Base-by-base conservation (phyloP, 2,888 invertebrate genomes). In the Drosophila basisetae region DNA sequence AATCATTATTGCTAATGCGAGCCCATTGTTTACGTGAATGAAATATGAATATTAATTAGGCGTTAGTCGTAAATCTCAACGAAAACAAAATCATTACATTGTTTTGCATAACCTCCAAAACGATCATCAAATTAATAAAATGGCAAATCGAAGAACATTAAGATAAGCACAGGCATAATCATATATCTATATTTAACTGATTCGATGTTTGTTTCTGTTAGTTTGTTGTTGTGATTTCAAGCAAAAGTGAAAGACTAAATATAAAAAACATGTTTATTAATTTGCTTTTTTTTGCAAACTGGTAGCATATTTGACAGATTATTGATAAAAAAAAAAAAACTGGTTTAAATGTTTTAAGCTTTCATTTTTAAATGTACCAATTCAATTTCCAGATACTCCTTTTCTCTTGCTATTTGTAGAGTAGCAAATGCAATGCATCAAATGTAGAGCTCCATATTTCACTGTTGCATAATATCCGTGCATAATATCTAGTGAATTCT, bases 31-130 rank as follows among this genome's bases (percentile, higher is more conserved):
- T 54, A 9, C 18, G 1, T 16, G 31, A 31, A 22, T 41, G 11
- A 54, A 41, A 49, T 65, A 59, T 72, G 58, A 65, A 72, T 73
- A 54, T 65, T 65, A 49, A 59, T 53, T 11, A n/a, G 6, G 11
- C 13, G 5, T 22, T 10, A 1, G n/a, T 43, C 63, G 35, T 50
- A 33, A 55, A 61, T 70, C 54, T 60, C 7, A 0, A 25, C 39
- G 35, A 22, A 31, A 9, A 31, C 2, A 43, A 22, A 39, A 54
- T 41, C 37, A 33, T 4, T 35, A 56, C 39, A 56, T 10, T 2
- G 1, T 18, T 49, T 47, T 2, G 31, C 16, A 16, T 67, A 41
- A 35, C 41, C 65, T 41, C 11, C n/a, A 49, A 25, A 33, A 30
- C 22, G 7, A 22, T 56, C 7, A 41, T 5, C 6, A 28, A 31